A percentile compares a stretch with the other conserved stretches of the same genome.
phyloP scores from a whole-genome alignment of 2,797 vertebrate genomes.

The Anabas testudineus region DNA sequence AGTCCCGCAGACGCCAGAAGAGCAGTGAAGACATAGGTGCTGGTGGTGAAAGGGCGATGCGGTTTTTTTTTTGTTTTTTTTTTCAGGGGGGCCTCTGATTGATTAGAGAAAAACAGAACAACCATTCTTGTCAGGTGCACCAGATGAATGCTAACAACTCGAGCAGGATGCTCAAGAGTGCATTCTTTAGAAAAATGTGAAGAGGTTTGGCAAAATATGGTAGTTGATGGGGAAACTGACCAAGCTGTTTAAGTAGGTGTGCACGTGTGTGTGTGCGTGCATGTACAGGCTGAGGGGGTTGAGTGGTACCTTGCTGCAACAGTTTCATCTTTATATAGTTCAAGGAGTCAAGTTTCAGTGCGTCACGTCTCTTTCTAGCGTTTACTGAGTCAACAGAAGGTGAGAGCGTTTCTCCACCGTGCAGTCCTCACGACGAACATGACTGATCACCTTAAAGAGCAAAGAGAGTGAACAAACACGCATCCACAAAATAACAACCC shows the following conservation, averaged over 20 bases:
- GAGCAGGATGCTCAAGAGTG: constrained; percentile 65
- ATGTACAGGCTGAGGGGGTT: constrained; percentile 48
- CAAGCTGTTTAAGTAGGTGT: constrained; percentile 23
- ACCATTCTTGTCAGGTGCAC: constrained; percentile 68
- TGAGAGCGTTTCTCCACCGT: constrained; percentile 38
- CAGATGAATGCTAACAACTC: constrained; percentile 73
- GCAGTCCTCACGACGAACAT: constrained; percentile 14
- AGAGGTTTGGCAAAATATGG: constrained; percentile 47
- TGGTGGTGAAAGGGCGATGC: constrained; percentile 43
- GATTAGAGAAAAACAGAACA: constrained; percentile 71
- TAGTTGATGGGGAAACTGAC: constrained; percentile 51
- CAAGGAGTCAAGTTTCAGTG: constrained; percentile 70
- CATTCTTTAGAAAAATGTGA: constrained; percentile 40
- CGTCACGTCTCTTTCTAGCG: constrained; percentile 67
- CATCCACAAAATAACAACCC: too few relatives aligned
- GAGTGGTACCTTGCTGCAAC: constrained; percentile 38
- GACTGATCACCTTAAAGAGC: constrained; percentile 27
- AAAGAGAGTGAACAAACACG: neutral
- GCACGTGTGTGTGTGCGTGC: neutral
- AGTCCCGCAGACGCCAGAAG: constrained; percentile 63
- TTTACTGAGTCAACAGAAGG: constrained; percentile 60
- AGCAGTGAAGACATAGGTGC: constrained; percentile 63
- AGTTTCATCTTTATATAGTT: constrained; percentile 77
- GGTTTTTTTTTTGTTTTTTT: constrained; percentile 52
- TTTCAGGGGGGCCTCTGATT: constrained; percentile 65